A percentile compares a stretch with the other conserved stretches of the same genome.
phyloP scores from a whole-genome alignment of 2,113 vertebrate species.

The Xiphias gladius region DNA sequence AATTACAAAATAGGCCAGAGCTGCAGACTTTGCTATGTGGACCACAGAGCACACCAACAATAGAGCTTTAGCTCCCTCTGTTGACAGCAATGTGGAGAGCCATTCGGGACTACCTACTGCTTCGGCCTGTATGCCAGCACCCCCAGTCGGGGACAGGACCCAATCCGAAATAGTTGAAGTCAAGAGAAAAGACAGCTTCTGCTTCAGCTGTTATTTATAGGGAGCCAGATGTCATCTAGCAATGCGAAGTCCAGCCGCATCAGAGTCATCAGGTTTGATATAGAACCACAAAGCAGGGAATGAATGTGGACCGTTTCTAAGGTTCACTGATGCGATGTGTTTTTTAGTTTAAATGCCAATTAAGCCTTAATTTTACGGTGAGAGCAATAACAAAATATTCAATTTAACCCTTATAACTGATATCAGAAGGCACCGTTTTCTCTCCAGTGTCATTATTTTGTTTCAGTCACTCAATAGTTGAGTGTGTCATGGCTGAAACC shows the following conservation, averaged over 20 bases:
- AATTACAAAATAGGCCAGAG: neutral
- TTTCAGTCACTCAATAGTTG: neutral
- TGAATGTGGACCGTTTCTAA: neutral
- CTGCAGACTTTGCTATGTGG: neutral
- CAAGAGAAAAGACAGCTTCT: neutral
- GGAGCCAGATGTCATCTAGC: neutral
- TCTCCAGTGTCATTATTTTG: neutral
- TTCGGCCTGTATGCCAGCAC: neutral
- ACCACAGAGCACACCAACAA: neutral
- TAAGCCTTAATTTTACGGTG: neutral
- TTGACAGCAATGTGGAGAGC: conserved; percentile 40
- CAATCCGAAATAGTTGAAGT: neutral
- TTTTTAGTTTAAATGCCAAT: neutral
- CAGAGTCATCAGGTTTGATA: neutral
- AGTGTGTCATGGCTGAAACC: neutral
- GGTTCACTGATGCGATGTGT: no score
- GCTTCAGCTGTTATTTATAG: neutral
- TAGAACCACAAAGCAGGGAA: neutral
- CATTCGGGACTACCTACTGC: neutral
- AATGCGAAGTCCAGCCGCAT: neutral
- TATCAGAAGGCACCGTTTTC: neutral
- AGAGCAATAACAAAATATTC: neutral
- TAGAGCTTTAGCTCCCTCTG: conserved; percentile 53
- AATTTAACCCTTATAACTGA: neutral
- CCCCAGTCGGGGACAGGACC: neutral